Evolutionary conservation across 64 coral and sea anemone species (phyloP).

Genomic region (Orbicella faveolata): DNA sequence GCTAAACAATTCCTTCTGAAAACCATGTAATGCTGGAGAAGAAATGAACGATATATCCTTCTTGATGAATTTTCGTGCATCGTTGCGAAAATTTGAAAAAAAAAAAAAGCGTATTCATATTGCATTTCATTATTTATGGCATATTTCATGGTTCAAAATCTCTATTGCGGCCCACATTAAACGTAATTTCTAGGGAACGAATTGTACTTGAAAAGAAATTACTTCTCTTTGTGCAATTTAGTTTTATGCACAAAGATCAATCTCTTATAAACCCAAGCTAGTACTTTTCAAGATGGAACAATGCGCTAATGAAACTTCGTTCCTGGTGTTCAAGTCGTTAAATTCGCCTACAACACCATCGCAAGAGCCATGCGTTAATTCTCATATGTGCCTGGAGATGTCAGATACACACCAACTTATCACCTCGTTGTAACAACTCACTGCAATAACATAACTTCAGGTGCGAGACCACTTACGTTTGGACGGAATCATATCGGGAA

Average conservation of each 20-base stretch:
- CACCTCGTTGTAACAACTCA: background rate
- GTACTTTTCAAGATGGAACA: background rate
- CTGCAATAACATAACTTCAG: background rate
- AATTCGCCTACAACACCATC: background rate
- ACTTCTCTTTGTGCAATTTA: background rate
- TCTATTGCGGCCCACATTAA: background rate
- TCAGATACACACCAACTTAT: background rate
- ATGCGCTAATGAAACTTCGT: background rate
- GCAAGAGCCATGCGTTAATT: background rate
- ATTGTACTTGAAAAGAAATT: background rate
- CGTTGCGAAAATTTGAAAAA: background rate
- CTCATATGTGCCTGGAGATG: background rate
- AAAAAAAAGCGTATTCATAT: background rate
- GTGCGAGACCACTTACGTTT: conserved; percentile 8
- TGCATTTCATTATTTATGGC: background rate
- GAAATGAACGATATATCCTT: background rate
- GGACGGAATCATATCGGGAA: background rate
- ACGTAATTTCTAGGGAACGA: background rate
- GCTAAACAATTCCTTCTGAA: background rate
- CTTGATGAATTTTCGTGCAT: background rate
- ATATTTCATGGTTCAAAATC: background rate
- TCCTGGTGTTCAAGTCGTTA: background rate
- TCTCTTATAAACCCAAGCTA: background rate
- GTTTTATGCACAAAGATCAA: background rate
- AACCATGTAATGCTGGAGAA: background rate